Percentiles rank a stretch among this genome's conserved stretches.
Conservation (phyloP, 2,888 invertebrate genomes). For the Lymantria dispar region DNA sequence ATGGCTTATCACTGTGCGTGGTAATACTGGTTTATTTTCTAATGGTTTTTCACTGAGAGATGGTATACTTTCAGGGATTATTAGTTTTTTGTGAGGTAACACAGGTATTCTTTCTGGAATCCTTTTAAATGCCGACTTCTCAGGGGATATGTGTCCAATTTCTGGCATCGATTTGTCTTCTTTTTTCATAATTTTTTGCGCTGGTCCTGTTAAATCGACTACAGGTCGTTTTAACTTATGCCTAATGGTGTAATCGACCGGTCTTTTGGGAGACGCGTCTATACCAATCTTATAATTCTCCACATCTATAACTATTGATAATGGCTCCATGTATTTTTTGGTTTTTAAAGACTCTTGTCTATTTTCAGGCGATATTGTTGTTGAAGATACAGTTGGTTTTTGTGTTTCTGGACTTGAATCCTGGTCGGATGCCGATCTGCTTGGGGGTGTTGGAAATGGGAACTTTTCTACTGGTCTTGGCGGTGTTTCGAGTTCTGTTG, state of each 20-base stretch:
- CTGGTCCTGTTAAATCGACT: constrained; percentile 52
- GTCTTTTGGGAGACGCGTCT: constrained; percentile 73
- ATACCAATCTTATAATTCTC: constrained; percentile 77
- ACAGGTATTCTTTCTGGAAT: constrained; percentile 42
- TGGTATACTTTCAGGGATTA: constrained; percentile 62
- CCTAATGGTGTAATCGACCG: constrained; percentile 72
- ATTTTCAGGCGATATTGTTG: constrained; percentile 75
- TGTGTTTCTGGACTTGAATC: constrained; percentile 78
- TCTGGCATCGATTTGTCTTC: constrained; percentile 47
- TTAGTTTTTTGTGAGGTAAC: constrained; percentile 46
- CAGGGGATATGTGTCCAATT: constrained; percentile 32
- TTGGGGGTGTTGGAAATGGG: constrained; percentile 83
- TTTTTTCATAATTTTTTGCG: constrained; percentile 53
- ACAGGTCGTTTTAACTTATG: constrained; percentile 66
- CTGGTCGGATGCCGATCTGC: constrained; percentile 81
- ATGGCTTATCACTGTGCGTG: constrained; percentile 69
- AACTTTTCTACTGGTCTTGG: constrained; percentile 69
- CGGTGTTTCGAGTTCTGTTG: constrained; percentile 78
- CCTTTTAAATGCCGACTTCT: constrained; percentile 56
- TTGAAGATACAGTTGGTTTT: constrained; percentile 78
- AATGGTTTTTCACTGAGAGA: constrained; percentile 42
- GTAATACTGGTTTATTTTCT: constrained; percentile 19
- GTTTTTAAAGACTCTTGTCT: constrained; percentile 58
- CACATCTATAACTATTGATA: constrained; percentile 75
- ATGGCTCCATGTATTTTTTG: constrained; percentile 70